Evolutionary conservation across 1,140 invertebrate genomes (phyloP), one percentile per base, ranked within the genome.

Genomic region (Oryzaephilus surinamensis): DNA sequence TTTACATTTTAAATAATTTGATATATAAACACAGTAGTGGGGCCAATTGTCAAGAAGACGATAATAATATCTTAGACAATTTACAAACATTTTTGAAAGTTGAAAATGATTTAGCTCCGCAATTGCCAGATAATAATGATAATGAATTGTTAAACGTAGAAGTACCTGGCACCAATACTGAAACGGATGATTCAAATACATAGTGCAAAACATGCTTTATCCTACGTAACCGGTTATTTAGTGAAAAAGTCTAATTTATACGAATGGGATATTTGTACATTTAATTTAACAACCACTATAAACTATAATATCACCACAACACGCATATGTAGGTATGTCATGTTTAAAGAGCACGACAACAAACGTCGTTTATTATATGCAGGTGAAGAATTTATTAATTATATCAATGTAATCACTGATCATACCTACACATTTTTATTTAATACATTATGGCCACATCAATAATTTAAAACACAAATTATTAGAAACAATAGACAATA

Each of bases 221-320:
- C 3, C 7, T 32, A 32, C 17, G 31, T 32, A 5, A 5, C 31
- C 5, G 18, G 31, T 8, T 32, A 32, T 32, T 15, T 16, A 4
- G 31, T 32, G 17, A 32, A 32, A 32, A 32, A 32, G 15, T 11
- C 17, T 32, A 12, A 32, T 2, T 15, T 15, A 5, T 11, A 3
- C 6, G 31, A 32, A 15, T 32, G 31, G 6, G n/a, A 7, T 32
- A 16, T 11, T 16, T 13, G 12, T 6, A 10, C 5, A 16, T 16
- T 7, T 32, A 15, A 32, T 32, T 32, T 6, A 32, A 16, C 17
- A 16, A 19, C 18, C 13, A n/a, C n/a, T n/a, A n/a, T n/a, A n/a
- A n/a, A 32, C 17, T 32, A n/a, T n/a, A n/a, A n/a, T 32, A 11
- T 12, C 13, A 16, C 31, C 31, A 32, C 31, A 32, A 8, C 31